Evolutionary conservation across 2,113 vertebrate species (phyloP).

Genomic region (Psephotus haematonotus): DNA sequence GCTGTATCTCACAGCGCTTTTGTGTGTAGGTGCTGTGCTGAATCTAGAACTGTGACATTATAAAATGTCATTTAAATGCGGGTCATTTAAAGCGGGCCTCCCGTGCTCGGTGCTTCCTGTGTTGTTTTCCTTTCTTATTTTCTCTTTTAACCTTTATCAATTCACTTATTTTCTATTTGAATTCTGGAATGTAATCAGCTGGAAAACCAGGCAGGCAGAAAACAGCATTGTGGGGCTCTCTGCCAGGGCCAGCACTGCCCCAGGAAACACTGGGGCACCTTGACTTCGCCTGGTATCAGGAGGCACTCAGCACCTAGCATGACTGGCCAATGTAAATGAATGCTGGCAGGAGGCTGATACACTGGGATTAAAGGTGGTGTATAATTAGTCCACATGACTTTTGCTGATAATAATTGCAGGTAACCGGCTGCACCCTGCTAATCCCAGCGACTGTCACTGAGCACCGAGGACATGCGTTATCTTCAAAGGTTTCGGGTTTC

Average conservation of each 20-base stretch:
- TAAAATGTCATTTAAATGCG: not conserved
- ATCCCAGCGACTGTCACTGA: not conserved
- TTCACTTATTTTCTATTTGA: not conserved
- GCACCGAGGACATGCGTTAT: not conserved
- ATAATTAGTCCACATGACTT: not conserved
- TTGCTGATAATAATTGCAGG: slow-evolving; percentile 8
- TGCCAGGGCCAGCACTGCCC: not conserved
- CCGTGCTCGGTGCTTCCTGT: accelerated
- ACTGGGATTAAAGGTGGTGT: not conserved
- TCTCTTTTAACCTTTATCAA: not conserved
- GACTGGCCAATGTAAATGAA: not conserved
- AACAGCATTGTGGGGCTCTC: not conserved
- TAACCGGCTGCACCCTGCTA: not conserved
- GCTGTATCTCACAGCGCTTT: not conserved
- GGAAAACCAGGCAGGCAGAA: not conserved
- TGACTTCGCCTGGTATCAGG: slow-evolving; percentile 8
- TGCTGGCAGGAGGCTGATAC: not conserved
- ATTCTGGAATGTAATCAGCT: not conserved
- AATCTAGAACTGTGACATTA: not conserved
- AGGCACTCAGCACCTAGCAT: slow-evolving; percentile 16
- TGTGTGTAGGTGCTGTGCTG: not conserved
- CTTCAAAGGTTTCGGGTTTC: not conserved
- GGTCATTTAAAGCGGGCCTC: not conserved
- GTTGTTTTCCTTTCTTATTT: not conserved
- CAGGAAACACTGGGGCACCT: not conserved